A percentile compares a stretch with the other conserved stretches of the same genome.
Conservation (phyloP, 1,140 invertebrate species). For the Formica exsecta region DNA sequence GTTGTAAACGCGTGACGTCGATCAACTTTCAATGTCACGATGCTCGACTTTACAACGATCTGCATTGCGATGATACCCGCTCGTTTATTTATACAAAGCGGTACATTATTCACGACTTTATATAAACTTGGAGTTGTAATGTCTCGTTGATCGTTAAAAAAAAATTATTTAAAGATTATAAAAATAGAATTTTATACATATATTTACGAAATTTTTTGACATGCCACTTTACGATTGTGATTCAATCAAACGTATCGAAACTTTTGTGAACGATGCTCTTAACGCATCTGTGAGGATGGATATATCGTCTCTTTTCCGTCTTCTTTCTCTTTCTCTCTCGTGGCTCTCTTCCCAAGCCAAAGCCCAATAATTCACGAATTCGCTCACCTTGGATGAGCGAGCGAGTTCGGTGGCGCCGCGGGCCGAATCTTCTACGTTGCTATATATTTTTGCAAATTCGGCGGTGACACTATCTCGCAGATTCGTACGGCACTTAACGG, state of each 20-base stretch:
- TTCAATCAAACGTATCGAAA: not conserved
- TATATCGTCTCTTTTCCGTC: not conserved
- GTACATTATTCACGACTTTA: not conserved
- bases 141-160: not conserved
- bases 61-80: not conserved
- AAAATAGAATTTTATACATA: not conserved
- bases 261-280: not conserved
- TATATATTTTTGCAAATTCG: constrained; percentile 63
- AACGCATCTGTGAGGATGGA: not conserved
- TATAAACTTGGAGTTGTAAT: not conserved
- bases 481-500: constrained; percentile 57
- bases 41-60: not conserved
- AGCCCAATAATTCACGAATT: constrained; percentile 50
- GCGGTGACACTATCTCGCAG: constrained; percentile 59
- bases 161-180: not conserved
- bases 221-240: not conserved
- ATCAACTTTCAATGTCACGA: constrained; percentile 45
- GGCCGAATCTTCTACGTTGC: constrained; percentile 54
- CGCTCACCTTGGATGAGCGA: constrained; percentile 51
- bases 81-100: not conserved
- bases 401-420: constrained; percentile 46
- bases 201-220: not conserved
- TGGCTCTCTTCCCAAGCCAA: constrained; percentile 22
- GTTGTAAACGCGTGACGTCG: constrained; percentile 32
- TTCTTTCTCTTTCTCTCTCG: not conserved